Base-by-base conservation (phyloP, 2,797 vertebrate genomes). In the Gadopsis bispinosus region DNA sequence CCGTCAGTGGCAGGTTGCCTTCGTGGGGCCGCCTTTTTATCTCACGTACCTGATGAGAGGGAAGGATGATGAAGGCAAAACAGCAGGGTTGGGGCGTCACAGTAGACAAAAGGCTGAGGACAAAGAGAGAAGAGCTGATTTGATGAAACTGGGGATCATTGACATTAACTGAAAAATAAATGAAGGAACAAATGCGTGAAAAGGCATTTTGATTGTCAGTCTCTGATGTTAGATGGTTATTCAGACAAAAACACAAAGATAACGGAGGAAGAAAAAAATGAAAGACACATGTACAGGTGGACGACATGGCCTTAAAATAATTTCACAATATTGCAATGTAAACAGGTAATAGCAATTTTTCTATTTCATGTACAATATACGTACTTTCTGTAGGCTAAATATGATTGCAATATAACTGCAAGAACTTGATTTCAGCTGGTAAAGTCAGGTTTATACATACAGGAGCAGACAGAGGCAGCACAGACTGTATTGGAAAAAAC, bases 1-100 rank as follows among this genome's bases (percentile, higher is more conserved):
- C 64, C 81, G 56, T 85, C 79, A 54, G 73, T 16, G 58, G 66
- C 65, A 59, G 73, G 83, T 83, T 86, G 69, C 82, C 87, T 85
- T 77, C 0, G 35, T 61, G 82, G 63, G 61, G 73, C 62, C 35
- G 14, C 66, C 73, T 35, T 73, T 77, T 87, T 69, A 64, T 73
- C 76, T 64, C 55, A 22, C 14, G 41, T 54, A 58, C 69, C 77
- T 54, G 79, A 75, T 85, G 83, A 84, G 75, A 45, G 41, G 59
- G 48, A 77, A 33, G 50, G 68, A 54, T 61, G 55, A 78, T 58
- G 73, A 64, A 76, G 63, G 62, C 14, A 71, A 55, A 47, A 70
- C 31, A 62, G 37, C 35, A 78, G 26, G 54, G 64, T 39, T 47
- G 55, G 35, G 4, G 54, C 31, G 48, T 62, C 47, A 17, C 16